phyloP scores from a whole-genome alignment of 2,113 vertebrate genomes.

The Phrynosoma blainvillii region DNA sequence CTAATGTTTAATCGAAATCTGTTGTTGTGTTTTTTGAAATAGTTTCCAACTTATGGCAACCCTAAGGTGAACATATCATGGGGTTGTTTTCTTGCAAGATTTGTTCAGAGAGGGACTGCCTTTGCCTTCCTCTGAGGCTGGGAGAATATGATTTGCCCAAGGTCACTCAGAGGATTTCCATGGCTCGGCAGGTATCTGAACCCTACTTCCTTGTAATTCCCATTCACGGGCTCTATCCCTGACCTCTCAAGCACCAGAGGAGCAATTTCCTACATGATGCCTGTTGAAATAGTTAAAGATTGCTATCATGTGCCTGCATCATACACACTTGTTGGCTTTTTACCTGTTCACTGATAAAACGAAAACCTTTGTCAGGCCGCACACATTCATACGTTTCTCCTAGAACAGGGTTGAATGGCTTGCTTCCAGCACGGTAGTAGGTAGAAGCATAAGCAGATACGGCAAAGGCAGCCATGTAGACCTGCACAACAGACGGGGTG shows the following conservation, averaged over 20 bases:
- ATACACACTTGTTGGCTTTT: accelerated
- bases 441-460: conserved; percentile 94
- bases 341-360: conserved; percentile 91
- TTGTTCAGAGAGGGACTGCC: too few relatives aligned
- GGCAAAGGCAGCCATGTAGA: conserved; percentile 88
- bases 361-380: conserved; percentile 88
- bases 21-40: too few relatives aligned
- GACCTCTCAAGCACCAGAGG: background rate
- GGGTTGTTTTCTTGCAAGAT: too few relatives aligned
- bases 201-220: background rate
- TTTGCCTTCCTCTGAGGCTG: too few relatives aligned
- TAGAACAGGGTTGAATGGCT: conserved; percentile 93
- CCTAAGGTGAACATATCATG: too few relatives aligned
- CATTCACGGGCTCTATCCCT: background rate
- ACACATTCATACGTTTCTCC: conserved; percentile 92
- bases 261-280: background rate
- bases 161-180: too few relatives aligned
- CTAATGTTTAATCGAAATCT: background rate
- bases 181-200: too few relatives aligned
- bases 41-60: too few relatives aligned
- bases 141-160: too few relatives aligned
- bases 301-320: background rate
- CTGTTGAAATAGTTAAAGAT: background rate
- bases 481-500: conserved; percentile 65
- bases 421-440: conserved; percentile 87